phyloP scores from a whole-genome alignment of 2,888 invertebrate species.

The Lasioglossum zephyrum region DNA sequence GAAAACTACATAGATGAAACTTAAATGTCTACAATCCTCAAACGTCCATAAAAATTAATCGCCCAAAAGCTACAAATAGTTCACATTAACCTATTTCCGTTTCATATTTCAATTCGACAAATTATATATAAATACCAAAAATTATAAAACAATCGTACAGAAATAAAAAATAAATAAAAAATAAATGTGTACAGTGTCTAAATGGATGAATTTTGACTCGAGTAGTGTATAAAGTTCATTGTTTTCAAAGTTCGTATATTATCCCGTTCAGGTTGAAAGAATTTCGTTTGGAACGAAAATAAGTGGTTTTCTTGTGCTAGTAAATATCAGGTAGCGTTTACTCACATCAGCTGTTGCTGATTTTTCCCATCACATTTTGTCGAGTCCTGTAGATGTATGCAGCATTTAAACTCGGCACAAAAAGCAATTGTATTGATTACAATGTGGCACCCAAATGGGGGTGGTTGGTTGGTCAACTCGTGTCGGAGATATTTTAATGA shows the following conservation, averaged over 20 bases:
- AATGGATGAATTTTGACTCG: too few relatives aligned
- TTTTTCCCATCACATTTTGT: slow-evolving; percentile 40
- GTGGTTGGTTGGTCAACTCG: slow-evolving; percentile 48
- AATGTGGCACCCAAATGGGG: slow-evolving; percentile 56
- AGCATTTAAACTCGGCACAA: slow-evolving; percentile 62
- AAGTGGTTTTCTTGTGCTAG: background rate
- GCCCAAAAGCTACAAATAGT: too few relatives aligned
- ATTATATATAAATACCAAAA: too few relatives aligned
- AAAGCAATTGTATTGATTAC: slow-evolving; percentile 64
- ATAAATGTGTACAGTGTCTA: too few relatives aligned
- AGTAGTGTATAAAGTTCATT: too few relatives aligned
- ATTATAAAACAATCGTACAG: too few relatives aligned
- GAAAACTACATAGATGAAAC: too few relatives aligned
- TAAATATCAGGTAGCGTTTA: background rate
- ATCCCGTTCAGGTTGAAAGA: background rate
- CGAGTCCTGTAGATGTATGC: slow-evolving; percentile 45
- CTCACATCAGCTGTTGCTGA: slow-evolving; percentile 16
- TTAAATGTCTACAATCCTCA: too few relatives aligned
- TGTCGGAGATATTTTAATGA: slow-evolving; percentile 64
- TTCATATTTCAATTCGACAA: too few relatives aligned
- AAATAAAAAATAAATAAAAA: too few relatives aligned
- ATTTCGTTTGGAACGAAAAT: background rate
- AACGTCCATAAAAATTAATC: too few relatives aligned
- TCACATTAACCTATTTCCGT: too few relatives aligned
- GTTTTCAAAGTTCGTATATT: background rate